phyloP scores from a whole-genome alignment of 2,888 invertebrate species.

The Labia minor region DNA sequence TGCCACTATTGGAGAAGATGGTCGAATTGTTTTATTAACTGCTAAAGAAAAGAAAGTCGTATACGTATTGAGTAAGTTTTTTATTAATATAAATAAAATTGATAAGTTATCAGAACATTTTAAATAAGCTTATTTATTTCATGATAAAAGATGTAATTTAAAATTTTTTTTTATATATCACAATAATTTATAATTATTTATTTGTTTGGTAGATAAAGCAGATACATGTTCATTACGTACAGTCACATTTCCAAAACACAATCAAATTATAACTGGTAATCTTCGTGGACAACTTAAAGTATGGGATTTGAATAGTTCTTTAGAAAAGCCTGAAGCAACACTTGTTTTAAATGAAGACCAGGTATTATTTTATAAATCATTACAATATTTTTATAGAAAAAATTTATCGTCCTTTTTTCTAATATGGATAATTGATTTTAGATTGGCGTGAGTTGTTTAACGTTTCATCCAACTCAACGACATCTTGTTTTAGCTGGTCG shows the following conservation, averaged over 20 bases:
- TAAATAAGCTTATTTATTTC: neutral
- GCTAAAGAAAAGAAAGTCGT: constrained; percentile 40
- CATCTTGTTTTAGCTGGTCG: constrained; percentile 77
- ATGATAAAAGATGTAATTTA: neutral
- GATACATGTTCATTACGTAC: constrained; percentile 74
- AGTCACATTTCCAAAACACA: constrained; percentile 61
- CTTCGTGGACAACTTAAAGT: constrained; percentile 81
- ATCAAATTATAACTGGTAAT: constrained; percentile 72
- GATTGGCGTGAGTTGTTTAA: constrained; percentile 61
- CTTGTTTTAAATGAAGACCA: constrained; percentile 59
- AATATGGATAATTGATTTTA: constrained; percentile 33
- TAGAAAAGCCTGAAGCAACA: constrained; percentile 52
- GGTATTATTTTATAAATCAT: constrained; percentile 21
- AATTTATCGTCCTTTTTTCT: constrained; percentile 17
- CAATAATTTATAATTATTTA: too few species aligned
- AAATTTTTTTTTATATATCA: too few species aligned
- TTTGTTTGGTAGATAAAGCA: constrained; percentile 48
- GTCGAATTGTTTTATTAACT: constrained; percentile 49
- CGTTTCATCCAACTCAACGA: constrained; percentile 76
- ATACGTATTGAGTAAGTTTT: constrained; percentile 40
- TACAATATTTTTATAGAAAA: constrained; percentile 16
- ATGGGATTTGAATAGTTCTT: constrained; percentile 64
- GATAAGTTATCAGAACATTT: constrained; percentile 14
- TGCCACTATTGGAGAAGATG: constrained; percentile 77
- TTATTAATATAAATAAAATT: neutral